Evolutionary conservation across 2,113 vertebrate species (phyloP).

Genomic region (Rhipidura dahli): DNA sequence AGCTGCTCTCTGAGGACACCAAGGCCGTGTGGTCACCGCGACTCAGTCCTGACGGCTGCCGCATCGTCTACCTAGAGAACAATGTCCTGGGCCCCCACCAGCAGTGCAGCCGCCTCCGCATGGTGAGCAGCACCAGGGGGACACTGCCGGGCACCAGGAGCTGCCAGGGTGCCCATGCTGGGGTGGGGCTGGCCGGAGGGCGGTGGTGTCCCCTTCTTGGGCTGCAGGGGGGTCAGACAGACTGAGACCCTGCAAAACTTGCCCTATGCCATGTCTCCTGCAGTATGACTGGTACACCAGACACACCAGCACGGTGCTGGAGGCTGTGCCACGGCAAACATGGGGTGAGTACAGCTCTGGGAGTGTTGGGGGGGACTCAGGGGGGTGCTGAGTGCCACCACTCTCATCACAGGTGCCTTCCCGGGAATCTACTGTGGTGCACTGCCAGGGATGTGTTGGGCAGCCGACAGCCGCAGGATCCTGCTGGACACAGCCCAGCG

Average conservation of each 20-base stretch:
- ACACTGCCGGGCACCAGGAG: neutral
- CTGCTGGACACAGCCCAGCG: slow-evolving; percentile 62
- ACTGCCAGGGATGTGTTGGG: slow-evolving; percentile 74
- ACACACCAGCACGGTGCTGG: slow-evolving; percentile 9
- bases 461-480: slow-evolving; percentile 75
- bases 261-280: fast-evolving
- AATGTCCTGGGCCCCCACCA: slow-evolving; percentile 25
- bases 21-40: slow-evolving; percentile 2
- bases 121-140: neutral
- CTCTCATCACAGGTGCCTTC: neutral
- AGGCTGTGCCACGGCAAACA: neutral
- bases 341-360: slow-evolving; percentile 9
- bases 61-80: slow-evolving; percentile 25
- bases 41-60: slow-evolving; percentile 27
- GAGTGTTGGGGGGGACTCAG: fast-evolving
- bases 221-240: fast-evolving
- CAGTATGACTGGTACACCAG: slow-evolving; percentile 46
- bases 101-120: slow-evolving; percentile 38
- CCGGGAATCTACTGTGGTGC: slow-evolving; percentile 40
- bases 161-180: fast-evolving
- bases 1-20: slow-evolving; percentile 34
- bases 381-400: neutral
- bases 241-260: neutral
- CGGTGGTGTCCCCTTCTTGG: neutral
- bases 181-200: neutral